Base-by-base conservation (phyloP, 2,113 vertebrate species). In the Mus pahari region DNA sequence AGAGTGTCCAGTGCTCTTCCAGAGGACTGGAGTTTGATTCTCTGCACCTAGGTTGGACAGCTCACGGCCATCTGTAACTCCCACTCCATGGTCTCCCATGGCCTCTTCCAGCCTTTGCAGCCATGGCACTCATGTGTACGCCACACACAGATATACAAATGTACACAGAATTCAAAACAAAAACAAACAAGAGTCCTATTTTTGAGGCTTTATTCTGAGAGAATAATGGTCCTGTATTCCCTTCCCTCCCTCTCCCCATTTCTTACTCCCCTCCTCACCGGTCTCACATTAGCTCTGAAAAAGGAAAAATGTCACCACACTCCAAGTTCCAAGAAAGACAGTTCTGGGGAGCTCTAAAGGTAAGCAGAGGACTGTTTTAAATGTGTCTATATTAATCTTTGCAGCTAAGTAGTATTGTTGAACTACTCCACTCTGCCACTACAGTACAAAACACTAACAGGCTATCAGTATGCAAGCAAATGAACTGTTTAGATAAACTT, bases 261-360 rank as follows among this genome's bases (percentile, higher is more conserved):
- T 26, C 81, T 20, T 64, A 14, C 20, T 84, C 26, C 93, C 94
- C 13, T 92, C 78, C 75, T 75, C 24, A 66, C 74, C 28, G 96
- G 71, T 93, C 83, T 45, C 4, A 96, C 50, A 95, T 74, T 92
- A 99, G 99, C 92, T 92, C 97, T 79, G 90, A 99, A 83, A 99
- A 99, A 94, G 98, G 99, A 96, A 98, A 84, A 84, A 97, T 92
- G 11, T 99, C 99, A 14, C 97, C 98, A 73, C 98, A 98, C 93
- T 98, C 97, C 92, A 97, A 96, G 90, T 99, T 99, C 96, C 99
- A 99, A 98, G 99, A 99, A 62, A 98, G 98, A 66, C 98, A 98
- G 36, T 99, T 99, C 98, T 99, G 99, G 99, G 99, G 98, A 60
- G 99, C 99, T 90, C 94, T 99, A 86, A 99, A 99, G 99, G 99